Evolutionary conservation across 1,140 invertebrate genomes (phyloP), one percentile per base, ranked within the genome.

Genomic region (Dreissena polymorpha): DNA sequence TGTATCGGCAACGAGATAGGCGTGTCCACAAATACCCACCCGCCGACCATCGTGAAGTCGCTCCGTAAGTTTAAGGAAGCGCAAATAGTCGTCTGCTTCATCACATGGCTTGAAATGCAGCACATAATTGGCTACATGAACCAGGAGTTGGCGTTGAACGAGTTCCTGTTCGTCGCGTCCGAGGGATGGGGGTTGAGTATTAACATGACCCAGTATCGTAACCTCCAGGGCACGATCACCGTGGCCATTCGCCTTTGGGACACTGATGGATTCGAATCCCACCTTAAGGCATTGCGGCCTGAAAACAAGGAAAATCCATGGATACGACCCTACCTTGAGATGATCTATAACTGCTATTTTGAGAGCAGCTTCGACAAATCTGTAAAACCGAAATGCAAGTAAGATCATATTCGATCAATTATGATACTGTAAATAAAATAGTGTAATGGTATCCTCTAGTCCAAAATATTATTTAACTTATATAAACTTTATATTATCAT

Each of bases 341-440:
- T 10, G 2, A n/a, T 67, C 13, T 82, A 67, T 65, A 50, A 65
- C 7, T 82, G 79, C 39, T 74, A 73, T 25, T 82, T 67, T 23
- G 27, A 82, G 27, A 67, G 70, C 70, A 82, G 79, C 25, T 82
- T 51, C 25, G 72, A 82, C 64, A 82, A 82, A 57, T 72, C 79
- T 3, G 51, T 70, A 1, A 25, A 16, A 16, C 23, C 18, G 65
- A 53, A 13, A 39, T 82, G 79, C 50, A 13, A n/a, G 79, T 82
- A 74, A 55, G 79, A 39, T 39, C 39, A 39, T 39, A 39, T 39
- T 39, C 39, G 39, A 39, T 39, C 39, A 39, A 39, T 39, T 39
- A 39, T 39, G 39, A 39, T 39, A 39, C 39, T 39, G 2, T 39
- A 39, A 39, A 39, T 39, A 39, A 39, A 39, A 39, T 39, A 39